phyloP scores from a whole-genome alignment of 30 jellyfish, hydroid and myxozoan species.

The Chironex yamaguchii region DNA sequence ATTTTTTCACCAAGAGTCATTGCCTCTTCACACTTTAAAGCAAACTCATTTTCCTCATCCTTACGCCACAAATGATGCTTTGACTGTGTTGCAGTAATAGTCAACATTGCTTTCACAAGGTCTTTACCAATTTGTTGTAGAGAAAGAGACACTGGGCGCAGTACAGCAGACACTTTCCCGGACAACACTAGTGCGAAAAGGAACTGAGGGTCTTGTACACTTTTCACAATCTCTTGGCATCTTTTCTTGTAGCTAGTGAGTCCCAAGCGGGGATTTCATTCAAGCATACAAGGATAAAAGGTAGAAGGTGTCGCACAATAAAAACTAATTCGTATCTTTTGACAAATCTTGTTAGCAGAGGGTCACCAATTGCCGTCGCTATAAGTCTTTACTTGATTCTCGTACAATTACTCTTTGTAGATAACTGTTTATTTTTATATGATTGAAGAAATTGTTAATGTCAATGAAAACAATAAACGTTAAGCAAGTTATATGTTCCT shows the following conservation, averaged over 20 bases:
- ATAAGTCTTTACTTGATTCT: neutral
- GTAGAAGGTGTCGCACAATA: neutral
- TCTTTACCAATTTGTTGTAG: conserved; percentile 4
- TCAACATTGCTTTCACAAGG: neutral
- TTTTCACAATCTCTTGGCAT: conserved; percentile 11
- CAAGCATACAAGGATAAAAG: neutral
- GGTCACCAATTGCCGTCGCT: conserved; percentile 3
- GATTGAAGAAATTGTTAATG: conserved; percentile 7
- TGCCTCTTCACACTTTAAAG: neutral
- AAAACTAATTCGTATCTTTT: neutral
- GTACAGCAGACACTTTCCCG: conserved; percentile 8
- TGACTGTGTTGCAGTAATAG: neutral
- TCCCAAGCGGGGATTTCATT: neutral
- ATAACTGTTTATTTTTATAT: conserved; percentile 2
- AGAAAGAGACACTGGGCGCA: conserved; percentile 1
- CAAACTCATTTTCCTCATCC: neutral
- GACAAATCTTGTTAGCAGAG: too few relatives aligned
- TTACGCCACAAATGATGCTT: neutral
- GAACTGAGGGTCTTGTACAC: neutral
- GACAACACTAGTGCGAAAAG: neutral
- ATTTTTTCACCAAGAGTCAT: neutral
- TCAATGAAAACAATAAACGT: too few relatives aligned
- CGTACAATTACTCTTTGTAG: neutral
- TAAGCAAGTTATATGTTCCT: too few relatives aligned
- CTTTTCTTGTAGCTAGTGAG: neutral